Conservation (phyloP, 2,797 vertebrate species). For the Gymnothorax reevesii region DNA sequence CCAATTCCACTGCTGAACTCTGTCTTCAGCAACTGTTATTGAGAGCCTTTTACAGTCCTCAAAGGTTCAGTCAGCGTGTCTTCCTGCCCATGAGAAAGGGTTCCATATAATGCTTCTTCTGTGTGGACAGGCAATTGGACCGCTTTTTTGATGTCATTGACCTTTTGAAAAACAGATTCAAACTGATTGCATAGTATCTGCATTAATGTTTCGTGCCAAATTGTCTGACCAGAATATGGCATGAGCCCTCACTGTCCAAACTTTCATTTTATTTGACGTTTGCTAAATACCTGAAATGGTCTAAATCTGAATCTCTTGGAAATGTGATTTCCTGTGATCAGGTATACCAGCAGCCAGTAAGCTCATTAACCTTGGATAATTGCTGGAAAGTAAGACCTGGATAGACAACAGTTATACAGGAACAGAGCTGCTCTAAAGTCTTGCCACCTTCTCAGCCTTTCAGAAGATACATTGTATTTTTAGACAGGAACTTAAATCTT, state of each 20-base stretch:
- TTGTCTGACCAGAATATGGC: neutral
- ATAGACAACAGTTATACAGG: neutral
- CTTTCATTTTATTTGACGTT: neutral
- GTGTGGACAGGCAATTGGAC: too few species aligned
- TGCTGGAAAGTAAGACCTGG: neutral
- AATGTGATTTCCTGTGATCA: neutral
- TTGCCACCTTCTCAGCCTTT: neutral
- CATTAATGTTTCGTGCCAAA: neutral
- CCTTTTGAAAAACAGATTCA: too few species aligned
- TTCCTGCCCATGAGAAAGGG: too few species aligned
- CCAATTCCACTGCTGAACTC: too few species aligned
- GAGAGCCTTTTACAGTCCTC: too few species aligned
- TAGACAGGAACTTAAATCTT: neutral
- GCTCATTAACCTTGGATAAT: neutral
- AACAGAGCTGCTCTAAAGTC: neutral
- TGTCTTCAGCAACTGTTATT: too few species aligned
- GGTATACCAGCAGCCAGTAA: neutral
- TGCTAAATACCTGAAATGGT: neutral
- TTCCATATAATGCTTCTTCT: too few species aligned
- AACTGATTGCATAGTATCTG: neutral
- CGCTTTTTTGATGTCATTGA: too few species aligned
- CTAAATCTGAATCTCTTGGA: neutral
- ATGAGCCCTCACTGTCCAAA: neutral
- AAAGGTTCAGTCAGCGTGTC: too few species aligned
- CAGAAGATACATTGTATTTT: neutral